Evolutionary conservation across 2,888 invertebrate species (phyloP), one percentile per base, ranked within the genome.

Genomic region (Caenorhabditis doughertyi): DNA sequence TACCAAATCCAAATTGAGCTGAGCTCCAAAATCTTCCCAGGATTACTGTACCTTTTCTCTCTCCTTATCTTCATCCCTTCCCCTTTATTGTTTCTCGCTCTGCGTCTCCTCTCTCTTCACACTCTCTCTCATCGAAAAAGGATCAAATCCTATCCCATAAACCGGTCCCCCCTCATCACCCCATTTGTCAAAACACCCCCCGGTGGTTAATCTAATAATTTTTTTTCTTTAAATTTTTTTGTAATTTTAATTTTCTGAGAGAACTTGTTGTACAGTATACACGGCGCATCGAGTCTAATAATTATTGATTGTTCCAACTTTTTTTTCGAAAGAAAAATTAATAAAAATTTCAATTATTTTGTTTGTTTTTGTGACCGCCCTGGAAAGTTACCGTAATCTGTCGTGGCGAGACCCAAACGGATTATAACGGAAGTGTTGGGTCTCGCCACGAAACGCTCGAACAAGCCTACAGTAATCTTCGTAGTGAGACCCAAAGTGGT

Each of bases 241-340:
- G 32, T n/a, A 27, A 29, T 55, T 55, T 9, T n/a, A 18, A 18
- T 29, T 32, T 49, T 32, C 25, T 16, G 42, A 58, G 23, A 39
- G 27, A 58, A 42, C 7, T 5, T 39, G 11, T 27, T 62, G 25
- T 62, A 44, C 18, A 42, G 5, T 8, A 27, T 18, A 11, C 11
- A n/a, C 60, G 44, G 49, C 51, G 73, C 73, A 73, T 64, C 73
- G 73, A 73, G 73, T 29, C 73, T 73, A 73, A 73, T 73, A 72
- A 72, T 71, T 72, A 49, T 72, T 55, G 29, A 21, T 60, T 51
- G n/a, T 25, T 32, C 13, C 9, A 13, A 42, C 29, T 55, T 23
- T 42, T 44, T 25, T 25, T 47, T 51, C 23, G 16, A 51, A 32
- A 58, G n/a, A 55, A 42, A 29, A 47, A 47, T 47, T 18, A 47